Evolutionary conservation across 2,113 vertebrate genomes (phyloP), one percentile per base, ranked within the genome.

Genomic region (Rhinogobius similis): DNA sequence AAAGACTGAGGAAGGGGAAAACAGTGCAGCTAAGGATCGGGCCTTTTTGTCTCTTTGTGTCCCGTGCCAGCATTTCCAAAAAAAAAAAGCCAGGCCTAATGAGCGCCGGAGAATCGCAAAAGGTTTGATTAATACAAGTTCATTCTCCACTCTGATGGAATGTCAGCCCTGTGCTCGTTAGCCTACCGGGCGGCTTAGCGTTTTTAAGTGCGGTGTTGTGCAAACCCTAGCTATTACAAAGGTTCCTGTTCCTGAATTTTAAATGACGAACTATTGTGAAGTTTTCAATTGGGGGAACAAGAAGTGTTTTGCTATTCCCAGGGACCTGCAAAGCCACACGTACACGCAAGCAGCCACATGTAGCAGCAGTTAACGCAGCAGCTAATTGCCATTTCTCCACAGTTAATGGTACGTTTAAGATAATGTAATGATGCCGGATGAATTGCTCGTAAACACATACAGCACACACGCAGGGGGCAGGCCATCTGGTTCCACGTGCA

Each of bases 401-500:
- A 86, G 78, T 80, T 83, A 87, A 89, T 84, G 76, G 89, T 78
- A 82, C 84, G 79, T 86, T 87, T 69, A 75, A 88, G 85, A 90
- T 90, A 89, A 89, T 63, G 81, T 89, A 92, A 88, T 87, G 80
- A 82, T 73, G 65, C 76, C 41, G 73, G 85, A 89, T 79, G 77
- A 89, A 87, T 84, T 84, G 83, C 85, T 90, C 56, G 79, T 92
- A 90, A 92, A 92, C 87, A 87, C 84, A 83, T 67, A 88, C 74
- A 76, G 70, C 70, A 5, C 75, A 76, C 75, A 26, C 14, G 26
- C 67, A 43, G 70, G 74, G 71, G 83, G 82, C 79, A 72, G 68
- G 72, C 82, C 75, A 76, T 79, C 79, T 80, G 79, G 84, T 72
- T 67, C 56, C 59, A 58, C 39, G 5, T 62, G 82, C 75, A 77